phyloP scores from a whole-genome alignment of 2,888 invertebrate species.

The Cyrtodaria siliqua region DNA sequence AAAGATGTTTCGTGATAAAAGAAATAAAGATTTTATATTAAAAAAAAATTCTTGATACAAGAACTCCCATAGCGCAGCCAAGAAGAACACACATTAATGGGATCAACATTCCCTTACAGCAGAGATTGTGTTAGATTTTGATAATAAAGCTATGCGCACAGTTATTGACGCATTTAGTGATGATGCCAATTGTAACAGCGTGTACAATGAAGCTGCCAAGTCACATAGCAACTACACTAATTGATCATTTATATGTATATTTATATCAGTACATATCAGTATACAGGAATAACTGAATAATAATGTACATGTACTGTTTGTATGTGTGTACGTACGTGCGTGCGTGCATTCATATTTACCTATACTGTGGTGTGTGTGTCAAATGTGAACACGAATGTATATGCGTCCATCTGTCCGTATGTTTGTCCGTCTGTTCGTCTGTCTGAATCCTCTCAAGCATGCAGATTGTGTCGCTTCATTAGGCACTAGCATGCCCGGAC shows the following conservation, averaged over 20 bases:
- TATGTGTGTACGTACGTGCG: too few relatives aligned
- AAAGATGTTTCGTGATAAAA: too few relatives aligned
- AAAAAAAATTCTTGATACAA: too few relatives aligned
- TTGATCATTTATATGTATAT: too few relatives aligned
- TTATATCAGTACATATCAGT: too few relatives aligned
- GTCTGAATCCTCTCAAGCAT: conserved; percentile 56
- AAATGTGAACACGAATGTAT: neutral
- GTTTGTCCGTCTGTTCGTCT: conserved; percentile 35
- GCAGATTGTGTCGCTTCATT: conserved; percentile 65
- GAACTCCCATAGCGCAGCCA: too few relatives aligned
- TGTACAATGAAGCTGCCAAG: conserved; percentile 22
- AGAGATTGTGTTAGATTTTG: too few relatives aligned
- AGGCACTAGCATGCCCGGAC: conserved; percentile 66
- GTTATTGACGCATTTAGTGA: conserved; percentile 1
- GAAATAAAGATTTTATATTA: too few relatives aligned
- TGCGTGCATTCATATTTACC: conserved; percentile 9
- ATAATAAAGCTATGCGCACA: too few relatives aligned
- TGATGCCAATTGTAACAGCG: conserved; percentile 12
- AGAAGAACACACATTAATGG: too few relatives aligned
- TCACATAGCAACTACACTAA: conserved; percentile 1
- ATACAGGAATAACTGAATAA: too few relatives aligned
- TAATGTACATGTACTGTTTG: neutral
- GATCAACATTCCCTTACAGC: too few relatives aligned
- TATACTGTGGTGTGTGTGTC: conserved; percentile 3
- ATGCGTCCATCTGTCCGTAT: conserved; percentile 14